These are phyloP conservation scores for Drosophila diplacantha DNA, from an alignment of 2,888 invertebrate genomes.

Conservation along the genomic window DNA sequence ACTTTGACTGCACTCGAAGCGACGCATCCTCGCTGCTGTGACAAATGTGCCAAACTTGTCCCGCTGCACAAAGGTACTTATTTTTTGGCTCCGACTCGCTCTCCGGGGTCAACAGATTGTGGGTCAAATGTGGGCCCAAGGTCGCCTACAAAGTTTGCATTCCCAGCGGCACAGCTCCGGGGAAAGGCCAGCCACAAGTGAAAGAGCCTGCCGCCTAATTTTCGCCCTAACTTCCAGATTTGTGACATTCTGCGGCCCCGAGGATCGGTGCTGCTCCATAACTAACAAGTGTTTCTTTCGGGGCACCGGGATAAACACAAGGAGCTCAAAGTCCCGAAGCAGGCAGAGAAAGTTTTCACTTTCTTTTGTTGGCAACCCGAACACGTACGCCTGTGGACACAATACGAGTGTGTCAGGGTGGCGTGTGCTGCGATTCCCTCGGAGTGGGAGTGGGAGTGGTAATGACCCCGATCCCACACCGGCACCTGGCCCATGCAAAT, in stretches of 20 bases:
- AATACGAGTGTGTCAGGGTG: conserved; percentile 56
- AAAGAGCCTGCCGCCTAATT: no score
- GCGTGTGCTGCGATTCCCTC: conserved; percentile 17
- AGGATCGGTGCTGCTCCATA: conserved; percentile 1
- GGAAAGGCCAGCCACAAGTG: no score
- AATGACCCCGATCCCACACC: neutral
- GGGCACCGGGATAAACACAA: neutral
- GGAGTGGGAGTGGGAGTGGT: conserved; percentile 7
- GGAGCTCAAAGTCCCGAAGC: neutral
- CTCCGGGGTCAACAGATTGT: conserved; percentile 12
- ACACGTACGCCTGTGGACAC: conserved; percentile 68
- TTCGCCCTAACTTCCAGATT: no score
- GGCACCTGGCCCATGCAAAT: conserved; percentile 2
- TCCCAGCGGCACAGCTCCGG: no score
- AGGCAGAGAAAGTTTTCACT: conserved; percentile 54
- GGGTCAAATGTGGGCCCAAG: conserved; percentile 48
- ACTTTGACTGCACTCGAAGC: conserved; percentile 42
- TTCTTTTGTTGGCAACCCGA: conserved; percentile 55
- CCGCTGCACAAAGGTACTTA: conserved; percentile 17
- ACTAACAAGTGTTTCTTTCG: conserved; percentile 47
- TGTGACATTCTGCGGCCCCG: neutral
- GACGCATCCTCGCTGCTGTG: conserved; percentile 38
- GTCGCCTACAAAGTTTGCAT: conserved; percentile 51
- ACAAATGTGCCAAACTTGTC: conserved; percentile 62
- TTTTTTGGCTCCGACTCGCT: neutral